Evolutionary conservation across 2,797 vertebrate genomes (phyloP), one percentile per base, ranked within the genome.

Genomic region (Lateolabrax maculatus): DNA sequence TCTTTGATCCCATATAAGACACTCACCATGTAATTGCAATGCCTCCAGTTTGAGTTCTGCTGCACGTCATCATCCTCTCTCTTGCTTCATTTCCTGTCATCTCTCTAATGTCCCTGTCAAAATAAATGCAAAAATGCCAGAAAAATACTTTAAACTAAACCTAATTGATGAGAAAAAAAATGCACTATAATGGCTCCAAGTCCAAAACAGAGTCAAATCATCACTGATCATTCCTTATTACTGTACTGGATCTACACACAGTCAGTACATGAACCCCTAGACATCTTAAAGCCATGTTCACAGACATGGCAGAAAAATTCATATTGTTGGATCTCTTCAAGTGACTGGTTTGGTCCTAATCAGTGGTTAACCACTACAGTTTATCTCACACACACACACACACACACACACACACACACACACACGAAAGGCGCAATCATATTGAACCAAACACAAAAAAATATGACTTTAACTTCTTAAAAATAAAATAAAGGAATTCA

Each of bases 321-420:
- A 80, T 84, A 81, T 83, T 78, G 15, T 65, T 51, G 57, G 82
- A 84, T 81, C 19, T 68, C 31, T 73, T 81, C 29, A 71, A 74
- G 46, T 52, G 49, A 58, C 58, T 62, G 55, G 21, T 74, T 84
- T 84, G 76, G 63, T 89, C 71, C 74, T 58, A 73, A 5, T 69
- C 25, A 56, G 29, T 60, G 53, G 58, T 75, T 73, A 44, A 69
- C 16, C 43, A 71, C 25, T 53, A 9, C 36, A 58, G 41, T 58
- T 57, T 43, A 49, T 52, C 41, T 37, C 11, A 21, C 52, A 4
- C 34, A 69, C 27, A 8, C 48, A 13, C 57, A 61, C 43, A 29
- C 16, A 27, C 34, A n/a, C 18, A 34, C 31, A n/a, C 21, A 11
- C 62, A 8, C 70, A 62, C 44, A 25, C 13, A 23, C 37, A n/a